Evolutionary conservation across 2,797 vertebrate genomes (phyloP).

Genomic region (Momotus momota): DNA sequence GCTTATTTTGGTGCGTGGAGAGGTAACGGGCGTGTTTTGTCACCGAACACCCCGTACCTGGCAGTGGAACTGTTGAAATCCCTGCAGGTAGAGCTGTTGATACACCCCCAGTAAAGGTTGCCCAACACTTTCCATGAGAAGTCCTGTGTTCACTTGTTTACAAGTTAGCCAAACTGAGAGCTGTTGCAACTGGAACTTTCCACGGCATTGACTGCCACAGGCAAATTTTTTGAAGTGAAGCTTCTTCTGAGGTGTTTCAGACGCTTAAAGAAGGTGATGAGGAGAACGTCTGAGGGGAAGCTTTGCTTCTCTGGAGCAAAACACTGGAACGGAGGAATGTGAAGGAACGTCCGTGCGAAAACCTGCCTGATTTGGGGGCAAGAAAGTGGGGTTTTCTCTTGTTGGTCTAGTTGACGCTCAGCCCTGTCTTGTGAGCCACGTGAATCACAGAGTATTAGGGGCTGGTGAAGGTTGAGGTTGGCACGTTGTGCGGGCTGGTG

Average conservation of each 20-base stretch:
- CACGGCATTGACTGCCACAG: neutral
- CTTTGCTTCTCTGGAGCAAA: neutral
- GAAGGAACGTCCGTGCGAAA: neutral
- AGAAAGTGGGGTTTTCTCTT: neutral
- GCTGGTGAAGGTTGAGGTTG: neutral
- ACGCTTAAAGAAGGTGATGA: neutral
- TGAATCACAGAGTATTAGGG: no score
- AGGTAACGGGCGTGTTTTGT: neutral
- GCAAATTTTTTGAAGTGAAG: neutral
- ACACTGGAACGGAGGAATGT: fast-evolving
- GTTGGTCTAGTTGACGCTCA: neutral
- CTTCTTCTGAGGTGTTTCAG: neutral
- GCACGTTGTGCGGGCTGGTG: fast-evolving
- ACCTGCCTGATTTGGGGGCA: neutral
- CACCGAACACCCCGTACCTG: neutral
- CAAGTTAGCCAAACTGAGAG: neutral
- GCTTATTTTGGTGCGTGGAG: neutral
- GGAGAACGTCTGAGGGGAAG: neutral
- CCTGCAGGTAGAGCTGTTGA: neutral
- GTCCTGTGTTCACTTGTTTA: constrained; percentile 15
- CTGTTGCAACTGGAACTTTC: neutral
- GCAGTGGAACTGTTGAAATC: neutral
- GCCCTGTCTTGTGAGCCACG: neutral
- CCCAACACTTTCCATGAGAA: constrained; percentile 16
- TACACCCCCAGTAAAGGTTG: neutral